Evolutionary conservation across 2,888 invertebrate species (phyloP), one percentile per base, ranked within the genome.

Genomic region (Drosophila peninsularis): DNA sequence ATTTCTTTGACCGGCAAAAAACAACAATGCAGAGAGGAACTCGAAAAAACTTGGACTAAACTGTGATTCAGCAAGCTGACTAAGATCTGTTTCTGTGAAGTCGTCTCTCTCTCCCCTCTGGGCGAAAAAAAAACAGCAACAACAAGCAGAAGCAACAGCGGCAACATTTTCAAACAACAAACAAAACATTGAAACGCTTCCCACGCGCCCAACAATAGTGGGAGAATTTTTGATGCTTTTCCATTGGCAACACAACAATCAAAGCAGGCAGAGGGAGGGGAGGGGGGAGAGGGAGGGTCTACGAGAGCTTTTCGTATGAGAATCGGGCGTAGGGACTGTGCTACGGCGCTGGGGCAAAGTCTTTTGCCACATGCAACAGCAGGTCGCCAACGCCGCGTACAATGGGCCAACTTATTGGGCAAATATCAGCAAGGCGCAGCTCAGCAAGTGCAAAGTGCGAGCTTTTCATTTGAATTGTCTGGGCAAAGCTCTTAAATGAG

Each of bases 141-240:
- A 62, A 63, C 1, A 50, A n/a, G 21, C 9, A 45, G n/a, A 13
- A 10, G n/a, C 32, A 32, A 5, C 68, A 60, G 64, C 63, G 61
- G 58, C 50, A 67, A 65, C 62, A 67, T 56, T 57, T 62, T 65
- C 63, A 53, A 69, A 63, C 64, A 76, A 71, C 64, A 76, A 76
- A 82, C 81, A 73, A 83, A 82, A 82, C 84, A 84, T 80, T 82
- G 84, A 80, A 80, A 87, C 68, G 80, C 82, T 84, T 84, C 83
- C 83, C 83, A 84, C 83, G 83, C 87, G 68, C 53, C 41, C 75
- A 78, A 84, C 83, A 84, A 84, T 84, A 75, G 78, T 84, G 83
- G 65, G 83, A 83, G 82, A 87, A 84, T 87, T 78, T 79, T 58
- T 55, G 62, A 78, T 82, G 74, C 76, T 83, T 76, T 85, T 86